Evolutionary conservation across 2,797 vertebrate genomes (phyloP), one percentile per base, ranked within the genome.

Genomic region (Argyrosomus regius): DNA sequence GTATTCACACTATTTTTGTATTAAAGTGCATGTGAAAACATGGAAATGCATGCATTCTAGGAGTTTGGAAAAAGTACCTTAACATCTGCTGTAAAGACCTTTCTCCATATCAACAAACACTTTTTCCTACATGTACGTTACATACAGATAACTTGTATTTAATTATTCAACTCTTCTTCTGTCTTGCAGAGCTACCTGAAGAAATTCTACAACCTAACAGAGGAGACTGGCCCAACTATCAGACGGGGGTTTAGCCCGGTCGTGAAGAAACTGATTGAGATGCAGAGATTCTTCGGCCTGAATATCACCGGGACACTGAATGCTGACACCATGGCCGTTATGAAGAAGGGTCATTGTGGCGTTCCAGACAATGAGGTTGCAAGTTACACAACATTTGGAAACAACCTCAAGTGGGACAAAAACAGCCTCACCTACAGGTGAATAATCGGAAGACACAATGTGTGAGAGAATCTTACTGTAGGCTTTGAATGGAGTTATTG

Each of bases 261-360:
- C 63, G 84, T 10, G 26, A 72, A 74, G 87, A 98, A 96, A 87
- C 92, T 99, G 76, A 89, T 53, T 12, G 96, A 98, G 93, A 98
- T 99, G 98, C 98, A 99, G 92, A 26, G 5, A 12, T 94, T 91
- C 73, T 92, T 83, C 3, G 61, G 87, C 11, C 95, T 99, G 35
- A 54, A 93, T 12, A 92, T 97, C 81, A 97, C 96, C 0, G 97
- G 97, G 8, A 94, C 75, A 3, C 73, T 97, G 72, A 94, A 98
- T 53, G 26, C 84, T 0, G 90, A 96, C 13, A 99, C 97, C 0
- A 1, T 98, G 50, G 61, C 93, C 61, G 28, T 96, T n/a, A 98
- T 98, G 97, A 97, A 96, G 77, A 96, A 96, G 69, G 96, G 97
- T 0, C 95, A 97, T 50, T 99, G 98, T 69, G 98, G 98, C 0